Base-by-base conservation (phyloP, 2,797 vertebrate genomes). In the Sebastes melanostomus region DNA sequence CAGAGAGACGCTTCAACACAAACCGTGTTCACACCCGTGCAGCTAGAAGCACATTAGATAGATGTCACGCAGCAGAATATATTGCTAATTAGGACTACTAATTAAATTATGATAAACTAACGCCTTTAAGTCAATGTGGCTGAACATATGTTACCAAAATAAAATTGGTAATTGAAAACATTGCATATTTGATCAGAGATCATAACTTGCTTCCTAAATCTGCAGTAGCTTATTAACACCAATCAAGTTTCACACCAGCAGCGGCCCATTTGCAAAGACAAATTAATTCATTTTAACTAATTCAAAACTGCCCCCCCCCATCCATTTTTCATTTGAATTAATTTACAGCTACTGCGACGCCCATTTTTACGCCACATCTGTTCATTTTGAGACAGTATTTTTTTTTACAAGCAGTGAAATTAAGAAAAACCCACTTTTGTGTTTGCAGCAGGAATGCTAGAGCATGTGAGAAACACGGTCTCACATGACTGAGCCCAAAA, bases 231-330 rank as follows among this genome's bases (percentile, higher is more conserved):
- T 22, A 78, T 66, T 36, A 72, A 54, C 69, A 77, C 66, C 75
- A 78, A 75, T 80, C 81, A 78, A 27, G 36, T 68, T 75, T 52
- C 69, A 66, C 56, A 77, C 36, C 29, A 76, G 46, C 52, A 75
- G 32, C 52, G 72, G 63, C 42, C 13, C 11, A 61, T 86, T 75
- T 76, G 71, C 13, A 61, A 69, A 71, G 77, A 77, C 55, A 30
- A 77, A 88, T 90, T 68, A 67, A 85, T 82, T 86, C 4, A 90
- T 81, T 82, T 70, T 12, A 78, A 34, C 38, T 66, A 62, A 85
- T 86, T 75, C 25, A 74, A 32, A 66, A 32, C 38, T 25, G n/a
- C 34, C 38, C 25, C n/a, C 25, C n/a, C 16, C 32, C 13, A 27
- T 66, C 22, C 4, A 46, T 75, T 72, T 75, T 75, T 68, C 54